phyloP scores from a whole-genome alignment of 2,888 invertebrate species.

The Ashinkailepas kermadecensis region DNA sequence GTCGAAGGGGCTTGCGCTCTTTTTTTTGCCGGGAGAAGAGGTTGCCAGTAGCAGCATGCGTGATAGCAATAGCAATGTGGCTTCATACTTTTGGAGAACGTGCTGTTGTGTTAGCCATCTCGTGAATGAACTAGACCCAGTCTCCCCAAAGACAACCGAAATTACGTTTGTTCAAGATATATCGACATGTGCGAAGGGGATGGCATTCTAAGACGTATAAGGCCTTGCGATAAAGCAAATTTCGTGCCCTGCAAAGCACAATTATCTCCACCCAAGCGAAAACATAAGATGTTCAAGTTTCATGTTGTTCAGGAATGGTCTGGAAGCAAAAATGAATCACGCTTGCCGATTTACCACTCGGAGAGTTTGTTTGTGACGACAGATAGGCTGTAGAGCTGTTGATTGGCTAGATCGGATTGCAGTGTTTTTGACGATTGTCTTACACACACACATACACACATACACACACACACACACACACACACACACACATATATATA shows the following conservation, averaged over 20 bases:
- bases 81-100: neutral
- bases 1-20: too few relatives aligned
- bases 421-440: slow-evolving; percentile 18
- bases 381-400: neutral
- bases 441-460: slow-evolving; percentile 19
- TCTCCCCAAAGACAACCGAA: neutral
- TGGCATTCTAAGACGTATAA: too few relatives aligned
- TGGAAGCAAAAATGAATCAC: too few relatives aligned
- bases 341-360: too few relatives aligned
- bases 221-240: too few relatives aligned
- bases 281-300: too few relatives aligned
- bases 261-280: too few relatives aligned
- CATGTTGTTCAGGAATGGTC: too few relatives aligned
- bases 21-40: neutral
- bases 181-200: neutral
- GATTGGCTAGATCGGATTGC: neutral
- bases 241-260: too few relatives aligned
- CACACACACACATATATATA: slow-evolving; percentile 20
- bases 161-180: neutral
- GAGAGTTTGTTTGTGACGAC: too few relatives aligned
- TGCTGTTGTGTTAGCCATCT: neutral
- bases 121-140: neutral
- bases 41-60: too few relatives aligned
- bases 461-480: slow-evolving; percentile 23
- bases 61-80: neutral